A percentile compares a stretch with the other conserved stretches of the same genome.
phyloP scores from a whole-genome alignment of 2,113 vertebrate species.

The Alexandromys fortis region DNA sequence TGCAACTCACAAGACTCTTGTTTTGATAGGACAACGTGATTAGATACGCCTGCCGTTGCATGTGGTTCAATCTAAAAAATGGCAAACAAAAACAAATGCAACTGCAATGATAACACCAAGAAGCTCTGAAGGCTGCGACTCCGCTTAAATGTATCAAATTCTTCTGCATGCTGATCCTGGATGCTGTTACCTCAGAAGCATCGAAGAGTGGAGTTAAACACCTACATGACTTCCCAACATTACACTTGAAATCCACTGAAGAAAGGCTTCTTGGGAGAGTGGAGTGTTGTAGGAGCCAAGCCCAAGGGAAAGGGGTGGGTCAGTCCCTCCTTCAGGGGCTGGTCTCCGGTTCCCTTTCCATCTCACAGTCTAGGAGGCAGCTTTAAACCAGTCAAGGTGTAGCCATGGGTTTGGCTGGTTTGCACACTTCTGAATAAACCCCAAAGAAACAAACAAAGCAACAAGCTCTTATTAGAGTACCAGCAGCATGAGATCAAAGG shows the following conservation, averaged over 20 bases:
- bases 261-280: neutral
- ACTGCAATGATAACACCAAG: neutral
- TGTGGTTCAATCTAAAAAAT: neutral
- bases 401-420: slow-evolving; percentile 53
- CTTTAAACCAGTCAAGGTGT: slow-evolving; percentile 33
- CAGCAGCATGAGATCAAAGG: slow-evolving; percentile 55
- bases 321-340: neutral
- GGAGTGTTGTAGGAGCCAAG: neutral
- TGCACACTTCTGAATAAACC: slow-evolving; percentile 17
- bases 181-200: neutral
- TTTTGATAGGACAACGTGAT: slow-evolving; percentile 22
- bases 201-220: neutral
- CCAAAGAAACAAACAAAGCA: slow-evolving; percentile 49
- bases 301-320: neutral
- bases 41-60: slow-evolving; percentile 24
- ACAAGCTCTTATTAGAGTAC: slow-evolving; percentile 31
- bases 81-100: slow-evolving; percentile 30
- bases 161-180: neutral
- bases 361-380: slow-evolving; percentile 5
- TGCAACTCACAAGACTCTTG: neutral
- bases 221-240: neutral
- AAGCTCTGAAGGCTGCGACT: neutral
- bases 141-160: neutral
- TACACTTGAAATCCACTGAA: neutral
- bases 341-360: neutral